Evolutionary conservation across 2,797 vertebrate genomes (phyloP).

Genomic region (Onychomys leucogaster): DNA sequence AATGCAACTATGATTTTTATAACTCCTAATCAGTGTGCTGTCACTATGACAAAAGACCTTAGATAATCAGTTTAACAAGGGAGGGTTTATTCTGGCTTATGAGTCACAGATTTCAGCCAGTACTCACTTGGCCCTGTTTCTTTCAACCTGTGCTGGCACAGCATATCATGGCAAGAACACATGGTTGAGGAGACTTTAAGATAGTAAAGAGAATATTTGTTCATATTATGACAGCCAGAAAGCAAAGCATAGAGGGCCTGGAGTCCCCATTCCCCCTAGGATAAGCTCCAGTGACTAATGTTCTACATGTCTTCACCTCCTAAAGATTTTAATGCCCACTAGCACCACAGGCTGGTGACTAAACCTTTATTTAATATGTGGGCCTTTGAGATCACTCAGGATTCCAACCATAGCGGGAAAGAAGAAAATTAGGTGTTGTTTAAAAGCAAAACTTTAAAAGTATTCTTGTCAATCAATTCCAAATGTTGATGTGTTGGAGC

Average conservation of each 20-base stretch:
- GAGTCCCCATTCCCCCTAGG: no score
- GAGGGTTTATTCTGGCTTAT: neutral
- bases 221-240: neutral
- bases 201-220: neutral
- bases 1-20: conserved; percentile 1
- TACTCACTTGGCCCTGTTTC: neutral
- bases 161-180: neutral
- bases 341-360: neutral
- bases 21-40: neutral
- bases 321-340: neutral
- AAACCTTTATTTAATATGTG: neutral
- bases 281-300: neutral
- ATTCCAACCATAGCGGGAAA: neutral
- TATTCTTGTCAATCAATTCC: neutral
- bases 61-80: neutral
- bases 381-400: neutral
- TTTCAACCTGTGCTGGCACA: neutral
- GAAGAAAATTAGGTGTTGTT: neutral
- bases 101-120: neutral
- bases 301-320: neutral
- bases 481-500: neutral
- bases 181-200: neutral
- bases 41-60: neutral
- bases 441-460: neutral
- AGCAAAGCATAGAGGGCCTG: neutral